Evolutionary conservation across 1,140 invertebrate genomes (phyloP), one percentile per base, ranked within the genome.

Genomic region (Cecropterus lyciades): DNA sequence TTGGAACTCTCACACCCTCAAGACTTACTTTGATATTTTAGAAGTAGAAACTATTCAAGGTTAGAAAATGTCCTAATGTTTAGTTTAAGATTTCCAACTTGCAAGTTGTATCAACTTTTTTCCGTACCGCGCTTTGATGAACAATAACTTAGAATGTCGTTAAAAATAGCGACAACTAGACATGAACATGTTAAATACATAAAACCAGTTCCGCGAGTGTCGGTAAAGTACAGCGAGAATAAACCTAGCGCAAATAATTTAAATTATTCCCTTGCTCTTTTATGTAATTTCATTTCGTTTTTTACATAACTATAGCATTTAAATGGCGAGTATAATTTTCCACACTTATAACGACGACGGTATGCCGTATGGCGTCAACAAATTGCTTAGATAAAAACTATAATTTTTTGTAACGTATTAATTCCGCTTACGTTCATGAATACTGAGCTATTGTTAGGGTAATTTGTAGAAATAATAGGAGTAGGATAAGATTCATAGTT

Each of bases 141-240:
- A 59, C 43, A 33, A 60, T 16, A 40, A 17, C 14, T 55, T 14
- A 14, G 40, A 6, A 14, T 43, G 40, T 43, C 14, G 15, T 55
- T 17, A 55, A 33, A 40, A 40, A 9, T 48, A 30, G 27, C 24
- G 30, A 55, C 33, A 20, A 9, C 43, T 48, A 48, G 56, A 48
- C 15, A 15, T 16, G 43, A 59, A 17, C 42, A 59, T 46, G 49
- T 52, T 52, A 52, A 52, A 49, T 49, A 49, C 49, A 30, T 14
- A 48, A 20, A 62, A 62, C 59, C 46, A 13, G 59, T 62, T 62
- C 46, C 48, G 46, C 46, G 46, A 62, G 57, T 13, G 24, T 40
- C 27, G 46, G 27, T 33, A 49, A 40, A 24, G 46, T 40, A 48
- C 30, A 15, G 49, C 20, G 30, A 48, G 57, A 51, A 49, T 20